Base-by-base conservation (phyloP, 2,113 vertebrate genomes). In the Anoura caudifer region DNA sequence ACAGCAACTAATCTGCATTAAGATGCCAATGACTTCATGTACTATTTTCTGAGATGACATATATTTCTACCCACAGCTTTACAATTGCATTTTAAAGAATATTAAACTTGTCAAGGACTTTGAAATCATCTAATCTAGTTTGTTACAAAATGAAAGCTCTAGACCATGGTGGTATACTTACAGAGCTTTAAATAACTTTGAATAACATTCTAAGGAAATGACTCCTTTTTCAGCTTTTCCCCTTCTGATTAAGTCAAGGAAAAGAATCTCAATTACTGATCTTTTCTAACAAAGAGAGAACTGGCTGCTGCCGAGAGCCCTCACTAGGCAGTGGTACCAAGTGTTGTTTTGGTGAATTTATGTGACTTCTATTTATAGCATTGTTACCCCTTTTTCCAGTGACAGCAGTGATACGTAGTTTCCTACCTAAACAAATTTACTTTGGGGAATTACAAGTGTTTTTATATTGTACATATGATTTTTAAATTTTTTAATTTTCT, bases 1-100 rank as follows among this genome's bases (percentile, higher is more conserved):
- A n/a, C 14, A 76, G 9, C 61, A 88, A 79, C 13, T 22, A 86
- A 87, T 83, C 43, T 83, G 33, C 45, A 6, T 28, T 61, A 76
- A 81, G 70, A 93, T 65, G 47, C 10, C 36, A 88, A 79, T 43
- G 67, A 83, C 28, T 11, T 79, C 75, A 70, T 16, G 67, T 73
- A 83, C 54, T 86, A 26, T 79, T 95, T 96, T 87, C 79, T 77
- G 54, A 95, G 47, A 82, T 69, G 52, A 79, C 65, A 79, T 89
- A 14, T 61, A 54, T 56, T 84, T 83, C 67, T 54, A 63, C 54
- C 22, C 54, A 92, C 56, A 89, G 43, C 6, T 83, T 38, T 90
- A 81, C 6, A 54, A 38, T 0, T 75, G 3, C 5, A 41, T 89
- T 52, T 76, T 73, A 76, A 54, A 87, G 43, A 79, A 17, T 65